Evolutionary conservation across 2,113 vertebrate species (phyloP).

Genomic region (Taxidea taxus): DNA sequence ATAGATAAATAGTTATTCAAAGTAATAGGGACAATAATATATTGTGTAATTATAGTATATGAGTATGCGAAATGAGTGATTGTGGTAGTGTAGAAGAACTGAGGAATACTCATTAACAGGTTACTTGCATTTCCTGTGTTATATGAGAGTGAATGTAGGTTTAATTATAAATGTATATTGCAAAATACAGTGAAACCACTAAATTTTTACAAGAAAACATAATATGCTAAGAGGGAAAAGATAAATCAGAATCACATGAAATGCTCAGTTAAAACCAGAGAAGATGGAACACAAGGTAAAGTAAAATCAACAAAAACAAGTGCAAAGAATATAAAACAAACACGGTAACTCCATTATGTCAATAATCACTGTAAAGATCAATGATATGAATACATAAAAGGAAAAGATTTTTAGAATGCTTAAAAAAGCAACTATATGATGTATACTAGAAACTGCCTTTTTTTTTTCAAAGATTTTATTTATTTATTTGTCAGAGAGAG

Average conservation of each 20-base stretch:
- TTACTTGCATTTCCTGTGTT: neutral
- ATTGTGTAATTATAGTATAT: neutral
- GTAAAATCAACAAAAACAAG: neutral
- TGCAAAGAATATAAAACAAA: neutral
- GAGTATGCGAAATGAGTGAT: neutral
- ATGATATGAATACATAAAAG: neutral
- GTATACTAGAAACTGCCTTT: neutral
- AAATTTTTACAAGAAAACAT: neutral
- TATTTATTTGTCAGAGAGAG: no score
- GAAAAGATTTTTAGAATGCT: neutral
- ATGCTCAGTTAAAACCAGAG: neutral
- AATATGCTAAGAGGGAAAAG: neutral
- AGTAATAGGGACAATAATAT: neutral
- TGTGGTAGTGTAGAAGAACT: no score
- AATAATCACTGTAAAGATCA: neutral
- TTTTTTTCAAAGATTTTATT: no score
- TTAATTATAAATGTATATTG: neutral
- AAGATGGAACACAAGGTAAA: neutral
- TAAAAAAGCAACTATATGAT: neutral
- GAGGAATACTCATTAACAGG: neutral
- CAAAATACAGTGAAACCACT: neutral
- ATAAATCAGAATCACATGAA: neutral
- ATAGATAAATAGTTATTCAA: neutral
- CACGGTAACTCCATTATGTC: neutral
- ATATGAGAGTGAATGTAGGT: neutral